These are phyloP conservation scores for Manis javanica DNA, from an alignment of 2,797 vertebrate species.

Conservation along the genomic window DNA sequence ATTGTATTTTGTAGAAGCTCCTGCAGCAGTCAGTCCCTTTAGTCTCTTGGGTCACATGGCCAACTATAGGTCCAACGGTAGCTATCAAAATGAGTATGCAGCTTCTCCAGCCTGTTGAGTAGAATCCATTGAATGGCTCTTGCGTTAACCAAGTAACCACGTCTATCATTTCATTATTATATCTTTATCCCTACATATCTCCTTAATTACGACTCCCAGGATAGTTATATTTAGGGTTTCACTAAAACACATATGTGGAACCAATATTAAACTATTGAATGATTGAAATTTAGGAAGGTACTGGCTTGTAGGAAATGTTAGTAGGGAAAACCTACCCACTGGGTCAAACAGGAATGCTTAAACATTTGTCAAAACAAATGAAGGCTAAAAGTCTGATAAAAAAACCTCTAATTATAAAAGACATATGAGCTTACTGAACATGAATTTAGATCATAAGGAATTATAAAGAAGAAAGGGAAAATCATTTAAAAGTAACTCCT, in stretches of 20 bases:
- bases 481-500: background rate
- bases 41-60: background rate
- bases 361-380: constrained; percentile 13
- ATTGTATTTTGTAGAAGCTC: background rate
- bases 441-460: background rate
- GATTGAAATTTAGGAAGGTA: background rate
- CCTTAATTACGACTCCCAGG: background rate
- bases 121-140: background rate
- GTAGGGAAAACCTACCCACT: background rate
- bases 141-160: background rate
- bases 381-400: background rate
- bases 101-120: background rate
- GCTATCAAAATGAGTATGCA: background rate
- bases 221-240: background rate
- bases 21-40: background rate
- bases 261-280: constrained; percentile 7
- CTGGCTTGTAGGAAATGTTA: background rate
- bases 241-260: background rate
- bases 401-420: background rate
- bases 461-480: constrained; percentile 13
- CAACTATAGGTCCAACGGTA: background rate
- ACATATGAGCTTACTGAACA: background rate
- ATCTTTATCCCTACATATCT: background rate
- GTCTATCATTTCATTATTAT: background rate
- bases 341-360: background rate